phyloP scores from a whole-genome alignment of 2,888 invertebrate genomes.

The Mythimna impura region DNA sequence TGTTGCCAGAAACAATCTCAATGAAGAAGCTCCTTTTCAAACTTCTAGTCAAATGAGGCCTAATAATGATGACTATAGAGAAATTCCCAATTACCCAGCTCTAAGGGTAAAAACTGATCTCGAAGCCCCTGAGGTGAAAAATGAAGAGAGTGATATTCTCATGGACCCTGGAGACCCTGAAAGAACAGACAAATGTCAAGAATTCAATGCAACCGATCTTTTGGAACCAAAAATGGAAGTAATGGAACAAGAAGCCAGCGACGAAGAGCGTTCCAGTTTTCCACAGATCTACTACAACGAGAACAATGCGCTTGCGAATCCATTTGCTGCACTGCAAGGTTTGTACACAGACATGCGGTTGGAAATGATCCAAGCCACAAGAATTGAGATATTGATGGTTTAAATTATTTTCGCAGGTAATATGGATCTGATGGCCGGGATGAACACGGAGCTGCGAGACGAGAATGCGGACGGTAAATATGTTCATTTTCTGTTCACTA shows the following conservation, averaged over 20 bases:
- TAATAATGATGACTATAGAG: conserved; percentile 90
- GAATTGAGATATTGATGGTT: conserved; percentile 27
- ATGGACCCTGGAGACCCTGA: conserved; percentile 87
- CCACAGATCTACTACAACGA: conserved; percentile 85
- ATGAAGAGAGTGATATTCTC: conserved; percentile 86
- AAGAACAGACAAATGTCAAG: conserved; percentile 83
- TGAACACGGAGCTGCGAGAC: conserved; percentile 85
- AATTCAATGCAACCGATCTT: conserved; percentile 86
- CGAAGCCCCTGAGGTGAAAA: conserved; percentile 88
- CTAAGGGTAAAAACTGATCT: conserved; percentile 90
- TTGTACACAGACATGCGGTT: conserved; percentile 37
- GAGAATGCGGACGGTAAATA: conserved; percentile 88
- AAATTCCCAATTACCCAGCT: conserved; percentile 86
- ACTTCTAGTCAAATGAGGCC: conserved; percentile 91
- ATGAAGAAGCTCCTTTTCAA: conserved; percentile 89
- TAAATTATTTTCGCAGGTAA: conserved; percentile 78
- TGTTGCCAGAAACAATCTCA: conserved; percentile 90
- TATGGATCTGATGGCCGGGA: conserved; percentile 87
- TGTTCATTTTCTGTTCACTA: conserved; percentile 71
- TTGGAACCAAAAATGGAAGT: conserved; percentile 93
- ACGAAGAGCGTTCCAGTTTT: conserved; percentile 91
- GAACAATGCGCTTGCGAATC: conserved; percentile 86
- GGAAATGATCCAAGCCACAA: conserved; percentile 14
- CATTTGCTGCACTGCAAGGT: conserved; percentile 88
- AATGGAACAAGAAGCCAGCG: conserved; percentile 93